These are phyloP conservation scores for Bacillus rossius DNA, from an alignment of 1,140 invertebrate genomes.

Conservation along the genomic window DNA sequence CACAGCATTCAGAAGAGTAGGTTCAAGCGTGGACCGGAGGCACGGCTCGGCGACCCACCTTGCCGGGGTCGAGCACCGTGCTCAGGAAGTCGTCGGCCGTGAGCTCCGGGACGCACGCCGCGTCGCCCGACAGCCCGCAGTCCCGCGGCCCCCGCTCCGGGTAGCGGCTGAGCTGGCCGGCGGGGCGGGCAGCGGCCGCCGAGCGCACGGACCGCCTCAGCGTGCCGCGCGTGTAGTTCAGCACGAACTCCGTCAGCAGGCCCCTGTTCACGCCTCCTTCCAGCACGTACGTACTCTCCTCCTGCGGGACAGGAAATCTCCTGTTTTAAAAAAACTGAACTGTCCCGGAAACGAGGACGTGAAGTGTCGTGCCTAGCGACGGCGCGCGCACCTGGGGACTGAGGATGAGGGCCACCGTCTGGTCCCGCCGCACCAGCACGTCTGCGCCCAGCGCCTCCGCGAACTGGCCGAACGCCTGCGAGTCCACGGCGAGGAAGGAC, in stretches of 20 bases:
- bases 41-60: slow-evolving; percentile 22
- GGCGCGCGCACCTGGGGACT: slow-evolving; percentile 61
- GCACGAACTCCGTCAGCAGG: slow-evolving; percentile 34
- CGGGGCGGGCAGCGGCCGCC: neutral
- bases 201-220: slow-evolving; percentile 29
- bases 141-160: neutral
- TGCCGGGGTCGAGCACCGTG: slow-evolving; percentile 30
- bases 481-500: slow-evolving; percentile 64
- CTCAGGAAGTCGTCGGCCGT: slow-evolving; percentile 42
- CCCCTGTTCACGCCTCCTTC: slow-evolving; percentile 31
- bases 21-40: no score
- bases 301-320: slow-evolving; percentile 32
- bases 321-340: no score
- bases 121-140: neutral
- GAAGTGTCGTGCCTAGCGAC: no score
- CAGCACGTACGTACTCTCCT: slow-evolving; percentile 36
- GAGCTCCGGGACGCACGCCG: slow-evolving; percentile 51
- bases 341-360: no score
- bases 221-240: slow-evolving; percentile 37
- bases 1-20: neutral
- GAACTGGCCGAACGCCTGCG: slow-evolving; percentile 60
- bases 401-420: slow-evolving; percentile 63
- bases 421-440: slow-evolving; percentile 51
- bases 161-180: neutral
- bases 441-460: slow-evolving; percentile 66